Evolutionary conservation across 2,888 invertebrate genomes (phyloP).

Genomic region (Zygaena filipendulae): DNA sequence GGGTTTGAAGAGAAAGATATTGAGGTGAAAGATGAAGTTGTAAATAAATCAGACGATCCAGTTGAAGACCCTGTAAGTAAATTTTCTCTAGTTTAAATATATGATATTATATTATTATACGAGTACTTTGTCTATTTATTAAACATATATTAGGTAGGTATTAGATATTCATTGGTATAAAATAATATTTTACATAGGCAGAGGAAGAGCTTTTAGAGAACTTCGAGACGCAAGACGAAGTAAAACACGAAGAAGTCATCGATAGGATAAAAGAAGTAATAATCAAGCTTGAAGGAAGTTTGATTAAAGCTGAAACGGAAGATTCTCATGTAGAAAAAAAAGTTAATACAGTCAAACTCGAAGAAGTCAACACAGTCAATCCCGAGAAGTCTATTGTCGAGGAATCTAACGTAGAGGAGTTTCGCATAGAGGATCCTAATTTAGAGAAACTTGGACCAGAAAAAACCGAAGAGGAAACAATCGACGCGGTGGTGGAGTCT

Average conservation of each 20-base stretch:
- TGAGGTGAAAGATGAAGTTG: slow-evolving; percentile 13
- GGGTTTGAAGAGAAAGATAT: slow-evolving; percentile 5
- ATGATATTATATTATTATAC: background rate
- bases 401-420: too few species aligned
- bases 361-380: slow-evolving; percentile 9
- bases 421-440: too few species aligned
- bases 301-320: slow-evolving; percentile 26
- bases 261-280: slow-evolving; percentile 53
- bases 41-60: slow-evolving; percentile 11
- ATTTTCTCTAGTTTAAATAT: slow-evolving; percentile 1
- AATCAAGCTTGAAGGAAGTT: slow-evolving; percentile 44
- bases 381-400: too few species aligned
- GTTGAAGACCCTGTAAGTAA: slow-evolving; percentile 13
- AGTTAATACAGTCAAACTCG: slow-evolving; percentile 14
- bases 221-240: slow-evolving; percentile 41
- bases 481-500: slow-evolving; percentile 9
- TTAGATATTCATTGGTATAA: slow-evolving; percentile 7
- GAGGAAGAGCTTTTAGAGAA: slow-evolving; percentile 42
- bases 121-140: background rate
- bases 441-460: slow-evolving; percentile 25
- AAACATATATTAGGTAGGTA: background rate
- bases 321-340: slow-evolving; percentile 21
- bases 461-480: slow-evolving; percentile 12
- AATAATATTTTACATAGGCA: slow-evolving; percentile 18
- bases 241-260: slow-evolving; percentile 40